Percentiles rank a stretch among this genome's conserved stretches.
phyloP scores from a whole-genome alignment of 1,140 invertebrate species.

The Drosophila rufa region DNA sequence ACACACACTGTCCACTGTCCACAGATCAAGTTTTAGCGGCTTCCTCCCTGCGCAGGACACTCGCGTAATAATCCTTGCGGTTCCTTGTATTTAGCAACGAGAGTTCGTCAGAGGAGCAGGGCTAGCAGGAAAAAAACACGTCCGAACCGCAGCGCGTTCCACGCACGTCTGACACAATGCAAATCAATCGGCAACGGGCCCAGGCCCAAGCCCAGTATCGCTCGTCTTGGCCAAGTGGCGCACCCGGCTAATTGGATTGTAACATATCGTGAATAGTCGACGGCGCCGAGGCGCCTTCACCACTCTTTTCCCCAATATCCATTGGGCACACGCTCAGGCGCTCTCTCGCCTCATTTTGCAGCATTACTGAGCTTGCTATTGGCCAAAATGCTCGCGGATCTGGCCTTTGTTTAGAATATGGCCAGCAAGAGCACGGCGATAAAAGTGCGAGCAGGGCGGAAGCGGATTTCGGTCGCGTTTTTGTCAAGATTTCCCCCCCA shows the following conservation, averaged over 20 bases:
- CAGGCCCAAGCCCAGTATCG: slow-evolving; percentile 27
- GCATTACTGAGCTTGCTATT: slow-evolving; percentile 62
- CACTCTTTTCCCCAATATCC: slow-evolving; percentile 22
- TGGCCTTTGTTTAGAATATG: slow-evolving; percentile 73
- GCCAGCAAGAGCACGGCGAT: slow-evolving; percentile 51
- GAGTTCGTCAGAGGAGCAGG: slow-evolving; percentile 11
- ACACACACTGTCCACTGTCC: slow-evolving; percentile 13
- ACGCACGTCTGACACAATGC: slow-evolving; percentile 75
- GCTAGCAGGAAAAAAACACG: slow-evolving; percentile 59
- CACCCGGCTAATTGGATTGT: slow-evolving; percentile 82
- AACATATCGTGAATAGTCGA: slow-evolving; percentile 67
- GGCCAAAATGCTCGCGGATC: slow-evolving; percentile 40
- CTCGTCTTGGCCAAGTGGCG: slow-evolving; percentile 38
- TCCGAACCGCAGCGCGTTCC: slow-evolving; percentile 78
- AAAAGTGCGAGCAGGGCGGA: slow-evolving; percentile 51
- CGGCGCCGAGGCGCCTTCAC: slow-evolving; percentile 41
- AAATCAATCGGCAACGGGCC: slow-evolving; percentile 65
- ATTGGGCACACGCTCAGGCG: slow-evolving; percentile 35
- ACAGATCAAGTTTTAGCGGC: background rate
- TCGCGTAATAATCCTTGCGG: slow-evolving; percentile 15
- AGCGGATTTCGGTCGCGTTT: slow-evolving; percentile 41
- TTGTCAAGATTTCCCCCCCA: slow-evolving; percentile 56
- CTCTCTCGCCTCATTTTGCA: slow-evolving; percentile 43
- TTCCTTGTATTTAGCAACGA: slow-evolving; percentile 4
- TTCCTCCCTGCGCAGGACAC: slow-evolving; percentile 38